Evolutionary conservation across 2,888 invertebrate genomes (phyloP).

Genomic region (Microchrysa polita): DNA sequence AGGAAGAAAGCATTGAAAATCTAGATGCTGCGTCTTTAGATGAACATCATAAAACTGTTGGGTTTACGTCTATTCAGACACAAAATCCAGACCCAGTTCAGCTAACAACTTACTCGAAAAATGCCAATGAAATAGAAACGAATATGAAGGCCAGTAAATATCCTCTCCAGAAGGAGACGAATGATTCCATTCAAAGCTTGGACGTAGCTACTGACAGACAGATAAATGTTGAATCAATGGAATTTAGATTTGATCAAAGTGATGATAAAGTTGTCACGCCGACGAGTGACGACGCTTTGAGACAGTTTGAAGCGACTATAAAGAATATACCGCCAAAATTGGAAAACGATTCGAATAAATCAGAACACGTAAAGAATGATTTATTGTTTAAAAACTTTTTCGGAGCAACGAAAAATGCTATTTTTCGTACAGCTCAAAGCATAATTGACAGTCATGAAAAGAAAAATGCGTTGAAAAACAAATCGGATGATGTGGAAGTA

Average conservation of each 20-base stretch:
- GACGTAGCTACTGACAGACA: no score
- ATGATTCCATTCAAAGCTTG: no score
- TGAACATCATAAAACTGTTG: constrained; percentile 62
- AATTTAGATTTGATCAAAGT: neutral
- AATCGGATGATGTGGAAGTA: constrained; percentile 53
- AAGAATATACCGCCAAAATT: constrained; percentile 24
- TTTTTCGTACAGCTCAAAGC: constrained; percentile 65
- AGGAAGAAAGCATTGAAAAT: constrained; percentile 67
- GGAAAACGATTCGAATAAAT: constrained; percentile 55
- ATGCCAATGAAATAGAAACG: constrained; percentile 48
- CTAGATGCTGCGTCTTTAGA: constrained; percentile 64
- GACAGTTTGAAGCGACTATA: constrained; percentile 50
- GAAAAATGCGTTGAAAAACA: constrained; percentile 62
- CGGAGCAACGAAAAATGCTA: constrained; percentile 64
- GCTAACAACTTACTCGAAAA: constrained; percentile 33
- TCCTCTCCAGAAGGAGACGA: no score
- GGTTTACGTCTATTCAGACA: constrained; percentile 61
- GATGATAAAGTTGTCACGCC: constrained; percentile 41
- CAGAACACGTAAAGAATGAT: constrained; percentile 58
- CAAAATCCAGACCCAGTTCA: constrained; percentile 60
- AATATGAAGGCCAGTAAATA: no score
- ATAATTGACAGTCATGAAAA: constrained; percentile 65
- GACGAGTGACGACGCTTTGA: constrained; percentile 48
- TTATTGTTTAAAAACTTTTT: constrained; percentile 63
- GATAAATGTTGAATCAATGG: constrained; percentile 17